phyloP scores from a whole-genome alignment of 2,797 vertebrate species.

The Rhincodon typus region DNA sequence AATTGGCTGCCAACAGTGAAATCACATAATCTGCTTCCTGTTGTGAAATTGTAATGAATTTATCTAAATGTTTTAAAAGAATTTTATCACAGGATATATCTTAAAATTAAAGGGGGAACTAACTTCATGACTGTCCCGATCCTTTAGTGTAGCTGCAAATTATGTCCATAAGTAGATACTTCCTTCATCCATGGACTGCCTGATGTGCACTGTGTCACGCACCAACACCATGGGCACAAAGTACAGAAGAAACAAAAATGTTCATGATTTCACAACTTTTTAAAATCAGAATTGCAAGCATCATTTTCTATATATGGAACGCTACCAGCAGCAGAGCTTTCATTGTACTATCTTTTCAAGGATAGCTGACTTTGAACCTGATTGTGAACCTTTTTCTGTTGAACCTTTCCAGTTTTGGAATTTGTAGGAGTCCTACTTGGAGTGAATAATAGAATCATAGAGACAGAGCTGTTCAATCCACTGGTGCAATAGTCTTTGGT shows the following conservation, averaged over 20 bases:
- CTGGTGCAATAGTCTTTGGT: background rate
- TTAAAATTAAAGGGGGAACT: constrained; percentile 33
- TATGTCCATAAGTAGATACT: constrained; percentile 33
- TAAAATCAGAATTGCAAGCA: background rate
- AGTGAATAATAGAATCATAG: background rate
- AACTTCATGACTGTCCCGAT: constrained; percentile 19
- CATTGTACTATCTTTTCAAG: background rate
- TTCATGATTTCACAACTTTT: background rate
- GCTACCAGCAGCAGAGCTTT: background rate
- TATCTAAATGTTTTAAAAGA: constrained; percentile 36
- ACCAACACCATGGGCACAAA: constrained; percentile 22
- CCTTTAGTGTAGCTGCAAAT: constrained; percentile 20
- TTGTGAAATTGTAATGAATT: constrained; percentile 36
- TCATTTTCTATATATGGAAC: background rate
- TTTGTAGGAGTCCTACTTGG: background rate
- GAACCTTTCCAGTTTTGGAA: background rate
- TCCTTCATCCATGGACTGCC: constrained; percentile 9
- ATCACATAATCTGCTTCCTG: constrained; percentile 36
- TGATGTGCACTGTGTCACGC: constrained; percentile 34
- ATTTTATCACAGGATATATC: constrained; percentile 37
- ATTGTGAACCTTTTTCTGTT: background rate
- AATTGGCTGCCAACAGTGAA: constrained; percentile 35
- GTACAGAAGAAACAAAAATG: background rate
- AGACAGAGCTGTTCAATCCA: background rate
- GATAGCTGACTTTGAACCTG: background rate